Conservation (phyloP, 92 coral and sea anemone species). For the Bergia sp. region DNA sequence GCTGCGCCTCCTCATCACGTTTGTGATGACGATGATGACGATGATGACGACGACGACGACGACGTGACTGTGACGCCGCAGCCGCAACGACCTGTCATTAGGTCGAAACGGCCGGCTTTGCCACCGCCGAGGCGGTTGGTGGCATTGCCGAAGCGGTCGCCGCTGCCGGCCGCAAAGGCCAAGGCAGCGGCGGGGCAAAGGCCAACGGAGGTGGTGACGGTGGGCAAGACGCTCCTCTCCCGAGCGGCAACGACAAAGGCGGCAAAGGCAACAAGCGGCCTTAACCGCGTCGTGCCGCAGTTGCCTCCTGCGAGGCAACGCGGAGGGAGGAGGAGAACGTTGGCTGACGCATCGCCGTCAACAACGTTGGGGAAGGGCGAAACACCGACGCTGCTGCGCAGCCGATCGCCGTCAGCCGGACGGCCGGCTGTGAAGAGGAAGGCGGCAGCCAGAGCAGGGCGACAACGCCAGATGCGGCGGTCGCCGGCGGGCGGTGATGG, state of each 20-base stretch:
- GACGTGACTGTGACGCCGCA: neutral
- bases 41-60: no score
- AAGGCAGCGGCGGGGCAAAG: neutral
- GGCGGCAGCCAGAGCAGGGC: neutral
- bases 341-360: neutral
- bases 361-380: neutral
- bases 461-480: neutral
- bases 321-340: neutral
- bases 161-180: neutral
- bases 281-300: neutral
- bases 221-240: neutral
- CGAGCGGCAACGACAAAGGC: no score
- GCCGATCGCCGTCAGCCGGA: conserved; percentile 10
- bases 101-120: conserved; percentile 1
- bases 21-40: no score
- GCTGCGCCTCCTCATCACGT: no score
- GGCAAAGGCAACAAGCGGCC: no score
- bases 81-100: neutral
- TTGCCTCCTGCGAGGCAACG: neutral
- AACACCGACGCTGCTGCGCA: conserved; percentile 3
- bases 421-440: neutral
- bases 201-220: neutral
- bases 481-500: neutral
- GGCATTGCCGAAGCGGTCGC: conserved; percentile 16
- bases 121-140: neutral